Conservation (phyloP, 1,140 invertebrate species). For the Cepaea nemoralis region DNA sequence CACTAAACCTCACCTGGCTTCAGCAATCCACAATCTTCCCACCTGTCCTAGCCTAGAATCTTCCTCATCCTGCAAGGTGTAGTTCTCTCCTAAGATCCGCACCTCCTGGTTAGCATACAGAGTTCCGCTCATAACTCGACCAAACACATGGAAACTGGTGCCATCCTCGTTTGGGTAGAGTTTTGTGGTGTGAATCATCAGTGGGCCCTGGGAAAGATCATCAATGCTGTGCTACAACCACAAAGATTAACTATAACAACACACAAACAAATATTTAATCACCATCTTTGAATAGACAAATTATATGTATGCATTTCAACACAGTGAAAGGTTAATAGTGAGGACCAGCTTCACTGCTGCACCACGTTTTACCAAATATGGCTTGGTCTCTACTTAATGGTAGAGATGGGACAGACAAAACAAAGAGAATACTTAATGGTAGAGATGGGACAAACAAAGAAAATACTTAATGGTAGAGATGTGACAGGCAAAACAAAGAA, state of each 20-base stretch:
- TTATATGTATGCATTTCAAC: too few relatives aligned
- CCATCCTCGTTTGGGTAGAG: conserved; percentile 99
- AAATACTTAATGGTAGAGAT: too few relatives aligned
- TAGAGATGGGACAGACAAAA: too few relatives aligned
- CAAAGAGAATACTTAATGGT: too few relatives aligned
- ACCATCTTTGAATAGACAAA: neutral
- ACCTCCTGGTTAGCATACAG: conserved; percentile 89
- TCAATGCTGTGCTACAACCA: neutral
- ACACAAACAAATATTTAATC: neutral
- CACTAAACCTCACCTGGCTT: conserved; percentile 81
- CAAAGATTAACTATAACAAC: too few relatives aligned
- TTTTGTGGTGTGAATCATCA: conserved; percentile 97
- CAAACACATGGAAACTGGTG: conserved; percentile 94
- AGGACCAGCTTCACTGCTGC: too few relatives aligned
- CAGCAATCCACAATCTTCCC: conserved; percentile 96
- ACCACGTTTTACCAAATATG: too few relatives aligned
- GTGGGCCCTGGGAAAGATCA: conserved; percentile 75
- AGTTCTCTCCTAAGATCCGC: conserved; percentile 96
- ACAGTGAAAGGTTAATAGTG: too few relatives aligned
- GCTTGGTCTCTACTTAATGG: too few relatives aligned
- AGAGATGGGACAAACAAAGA: too few relatives aligned
- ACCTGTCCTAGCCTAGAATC: conserved; percentile 94
- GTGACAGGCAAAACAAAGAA: too few relatives aligned
- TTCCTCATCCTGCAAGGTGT: conserved; percentile 96
- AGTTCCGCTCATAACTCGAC: conserved; percentile 95